These are phyloP conservation scores for Sinocyclocheilus grahami DNA, from an alignment of 2,113 vertebrate genomes.

Conservation along the genomic window DNA sequence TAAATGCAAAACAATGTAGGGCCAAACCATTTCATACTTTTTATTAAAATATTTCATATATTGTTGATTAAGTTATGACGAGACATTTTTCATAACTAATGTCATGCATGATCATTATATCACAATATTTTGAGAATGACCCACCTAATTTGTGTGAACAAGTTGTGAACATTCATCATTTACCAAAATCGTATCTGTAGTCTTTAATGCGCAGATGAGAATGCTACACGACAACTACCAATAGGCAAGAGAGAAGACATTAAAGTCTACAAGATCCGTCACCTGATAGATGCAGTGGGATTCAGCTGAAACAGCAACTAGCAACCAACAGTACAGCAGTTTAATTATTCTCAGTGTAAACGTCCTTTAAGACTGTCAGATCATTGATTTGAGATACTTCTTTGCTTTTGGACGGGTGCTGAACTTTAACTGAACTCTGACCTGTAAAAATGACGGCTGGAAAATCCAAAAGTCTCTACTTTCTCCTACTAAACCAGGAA, in stretches of 20 bases:
- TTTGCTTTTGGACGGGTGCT: neutral
- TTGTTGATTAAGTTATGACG: no score
- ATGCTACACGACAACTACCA: neutral
- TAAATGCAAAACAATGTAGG: neutral
- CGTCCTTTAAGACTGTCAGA: neutral
- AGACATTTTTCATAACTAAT: neutral
- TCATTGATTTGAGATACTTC: neutral
- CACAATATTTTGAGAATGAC: neutral
- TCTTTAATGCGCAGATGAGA: neutral
- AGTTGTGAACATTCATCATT: neutral
- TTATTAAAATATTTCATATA: neutral
- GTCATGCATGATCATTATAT: neutral
- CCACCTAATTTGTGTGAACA: neutral
- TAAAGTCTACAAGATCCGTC: neutral
- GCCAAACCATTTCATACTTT: neutral
- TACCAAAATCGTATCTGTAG: neutral
- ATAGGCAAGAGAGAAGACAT: neutral
- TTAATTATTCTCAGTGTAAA: neutral
- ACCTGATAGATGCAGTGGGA: neutral
- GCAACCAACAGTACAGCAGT: neutral
- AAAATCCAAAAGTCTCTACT: constrained; percentile 10
- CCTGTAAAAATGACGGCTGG: neutral
- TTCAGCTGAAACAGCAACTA: neutral
- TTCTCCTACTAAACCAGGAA: constrained; percentile 1
- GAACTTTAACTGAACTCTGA: constrained; percentile 13